Base-by-base conservation (phyloP, 2,113 vertebrate species). In the Hippocampus zosterae region DNA sequence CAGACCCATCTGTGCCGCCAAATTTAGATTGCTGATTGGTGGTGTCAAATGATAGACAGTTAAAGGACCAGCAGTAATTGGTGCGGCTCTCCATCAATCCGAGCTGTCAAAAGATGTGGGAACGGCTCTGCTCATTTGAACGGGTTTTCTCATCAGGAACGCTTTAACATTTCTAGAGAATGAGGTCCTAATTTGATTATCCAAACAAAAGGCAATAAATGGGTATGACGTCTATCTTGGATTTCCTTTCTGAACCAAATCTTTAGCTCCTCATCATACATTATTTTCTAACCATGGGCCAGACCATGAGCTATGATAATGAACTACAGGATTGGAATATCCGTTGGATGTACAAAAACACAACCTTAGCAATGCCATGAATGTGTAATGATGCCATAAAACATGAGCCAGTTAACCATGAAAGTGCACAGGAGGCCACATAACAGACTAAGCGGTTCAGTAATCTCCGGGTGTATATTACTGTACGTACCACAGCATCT, bases 341-440 rank as follows among this genome's bases (percentile, higher is more conserved):
- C 68, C 55, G 29, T 40, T 60, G 74, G 46, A 73, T 23, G 19
- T 52, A 55, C 40, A 77, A 67, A 68, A 77, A 81, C 68, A 53
- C 71, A 70, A 68, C 72, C 72, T 56, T n/a, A 70, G 68, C 68
- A 68, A 75, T 73, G 29, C 73, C 44, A 69, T 71, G 37, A 74
- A 72, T 63, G 65, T 79, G 69, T 77, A 84, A 76, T 59, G 71
- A 73, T 78, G 75, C 74, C 84, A 72, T 82, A 81, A 79, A 86
- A 84, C 79, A 83, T 74, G 69, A 67, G 63, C 52, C n/a, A 5
- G 33, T 18, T 16, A 9, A 70, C 72, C 79, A 70, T 67, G 73
- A 59, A 72, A 87, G 72, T 71, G 67, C 73, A 77, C 70, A 72
- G 52, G 40, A 15, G 77, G 50, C 77, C 85, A 87, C 79, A 87